A percentile compares a stretch with the other conserved stretches of the same genome.
phyloP scores from a whole-genome alignment of 2,113 vertebrate species.

The Oxyruncus cristatus region DNA sequence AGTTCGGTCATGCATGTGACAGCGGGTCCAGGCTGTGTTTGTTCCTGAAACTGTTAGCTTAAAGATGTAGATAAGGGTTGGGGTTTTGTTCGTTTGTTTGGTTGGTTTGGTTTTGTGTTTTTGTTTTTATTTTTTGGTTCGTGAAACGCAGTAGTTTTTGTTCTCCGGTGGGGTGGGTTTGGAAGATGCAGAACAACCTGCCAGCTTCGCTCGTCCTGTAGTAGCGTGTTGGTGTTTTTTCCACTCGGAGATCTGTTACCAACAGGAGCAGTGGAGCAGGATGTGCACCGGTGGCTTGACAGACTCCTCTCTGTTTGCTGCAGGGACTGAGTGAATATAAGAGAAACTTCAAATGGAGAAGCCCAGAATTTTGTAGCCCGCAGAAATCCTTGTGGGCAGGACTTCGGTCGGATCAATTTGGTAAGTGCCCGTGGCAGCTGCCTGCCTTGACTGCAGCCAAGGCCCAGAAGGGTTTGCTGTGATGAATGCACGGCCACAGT shows the following conservation, averaged over 20 bases:
- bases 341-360: conserved; percentile 77
- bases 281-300: accelerated
- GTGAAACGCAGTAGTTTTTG: not conserved
- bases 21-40: not conserved
- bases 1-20: not conserved
- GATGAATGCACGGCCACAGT: not conserved
- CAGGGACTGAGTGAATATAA: conserved; percentile 84
- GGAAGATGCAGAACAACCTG: not conserved
- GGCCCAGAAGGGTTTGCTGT: not conserved
- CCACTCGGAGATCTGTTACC: not conserved
- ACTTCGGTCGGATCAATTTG: conserved; percentile 81
- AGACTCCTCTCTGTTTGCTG: conserved; percentile 1
- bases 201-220: not conserved
- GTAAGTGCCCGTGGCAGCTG: conserved; percentile 59
- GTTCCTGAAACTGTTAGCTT: not conserved
- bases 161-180: not conserved
- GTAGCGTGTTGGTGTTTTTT: not conserved
- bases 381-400: conserved; percentile 76
- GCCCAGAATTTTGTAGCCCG: conserved; percentile 43
- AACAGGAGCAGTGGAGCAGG: not conserved
- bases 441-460: no score
- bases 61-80: not conserved
- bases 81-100: not conserved
- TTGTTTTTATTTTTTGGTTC: not conserved
- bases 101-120: not conserved